Evolutionary conservation across 1,140 invertebrate species (phyloP).

Genomic region (Drosophila quadrilineata): DNA sequence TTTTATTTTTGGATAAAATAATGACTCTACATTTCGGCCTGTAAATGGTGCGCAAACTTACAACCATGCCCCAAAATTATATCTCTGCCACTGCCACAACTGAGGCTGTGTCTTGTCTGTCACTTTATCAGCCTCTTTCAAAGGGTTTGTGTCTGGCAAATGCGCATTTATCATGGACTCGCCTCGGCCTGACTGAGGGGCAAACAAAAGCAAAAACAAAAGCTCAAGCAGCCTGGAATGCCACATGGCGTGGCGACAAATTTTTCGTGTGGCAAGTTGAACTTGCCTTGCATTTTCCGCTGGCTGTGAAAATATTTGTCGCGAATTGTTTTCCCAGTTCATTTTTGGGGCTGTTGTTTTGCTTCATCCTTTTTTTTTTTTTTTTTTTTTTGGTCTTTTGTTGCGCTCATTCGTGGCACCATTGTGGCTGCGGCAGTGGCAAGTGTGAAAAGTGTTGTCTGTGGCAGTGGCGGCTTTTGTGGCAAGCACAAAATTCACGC

Average conservation of each 20-base stretch:
- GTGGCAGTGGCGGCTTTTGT: neutral
- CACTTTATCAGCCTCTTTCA: constrained; percentile 62
- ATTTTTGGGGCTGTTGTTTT: too few relatives aligned
- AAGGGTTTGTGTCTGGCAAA: constrained; percentile 60
- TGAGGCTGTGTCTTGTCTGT: constrained; percentile 69
- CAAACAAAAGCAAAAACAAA: neutral
- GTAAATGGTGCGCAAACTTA: constrained; percentile 61
- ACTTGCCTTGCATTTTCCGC: too few relatives aligned
- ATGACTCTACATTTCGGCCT: constrained; percentile 62
- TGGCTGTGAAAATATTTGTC: constrained; percentile 10
- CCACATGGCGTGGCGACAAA: neutral
- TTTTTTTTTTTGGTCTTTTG: too few relatives aligned
- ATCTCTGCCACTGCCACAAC: constrained; percentile 3
- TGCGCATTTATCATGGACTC: constrained; percentile 54
- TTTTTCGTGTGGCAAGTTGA: too few relatives aligned
- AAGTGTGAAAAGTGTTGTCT: too few relatives aligned
- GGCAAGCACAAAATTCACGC: constrained; percentile 42
- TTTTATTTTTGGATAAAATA: constrained; percentile 56
- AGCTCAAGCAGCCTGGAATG: neutral
- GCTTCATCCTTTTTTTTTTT: too few relatives aligned
- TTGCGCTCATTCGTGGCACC: too few relatives aligned
- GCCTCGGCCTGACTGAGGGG: neutral
- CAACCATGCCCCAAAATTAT: constrained; percentile 18
- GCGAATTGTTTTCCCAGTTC: constrained; percentile 19
- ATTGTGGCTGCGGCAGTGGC: too few relatives aligned